phyloP scores from a whole-genome alignment of 1,140 invertebrate genomes.

The Panagrolaimus sp. region DNA sequence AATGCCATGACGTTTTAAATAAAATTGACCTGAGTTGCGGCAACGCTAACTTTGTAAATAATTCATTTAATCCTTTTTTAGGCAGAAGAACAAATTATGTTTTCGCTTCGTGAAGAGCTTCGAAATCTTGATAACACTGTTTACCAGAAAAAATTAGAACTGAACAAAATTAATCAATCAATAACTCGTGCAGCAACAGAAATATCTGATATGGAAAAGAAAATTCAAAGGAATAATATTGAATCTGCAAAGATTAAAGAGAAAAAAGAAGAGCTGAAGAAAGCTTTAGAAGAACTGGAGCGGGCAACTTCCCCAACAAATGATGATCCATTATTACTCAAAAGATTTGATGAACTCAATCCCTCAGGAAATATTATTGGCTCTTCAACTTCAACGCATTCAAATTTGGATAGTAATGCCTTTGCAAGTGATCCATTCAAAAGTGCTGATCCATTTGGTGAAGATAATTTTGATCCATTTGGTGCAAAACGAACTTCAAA shows the following conservation, averaged over 20 bases:
- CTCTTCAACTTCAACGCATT: not conserved
- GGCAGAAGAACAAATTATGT: slow-evolving; percentile 11
- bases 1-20: too few relatives aligned
- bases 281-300: not conserved
- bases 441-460: slow-evolving; percentile 4
- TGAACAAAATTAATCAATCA: not conserved
- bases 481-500: not conserved
- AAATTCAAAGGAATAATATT: not conserved
- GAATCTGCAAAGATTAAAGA: not conserved
- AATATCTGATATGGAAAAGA: not conserved
- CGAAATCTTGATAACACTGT: not conserved
- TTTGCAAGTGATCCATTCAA: not conserved
- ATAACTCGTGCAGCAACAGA: not conserved
- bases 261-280: not conserved
- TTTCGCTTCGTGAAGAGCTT: not conserved
- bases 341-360: slow-evolving; percentile 9
- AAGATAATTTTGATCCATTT: slow-evolving; percentile 3
- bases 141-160: slow-evolving; percentile 2
- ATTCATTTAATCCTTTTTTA: slow-evolving; percentile 64
- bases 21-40: too few relatives aligned
- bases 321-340: not conserved
- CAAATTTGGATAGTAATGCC: not conserved
- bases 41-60: too few relatives aligned
- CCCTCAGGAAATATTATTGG: not conserved
- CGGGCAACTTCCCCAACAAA: not conserved